Evolutionary conservation across 2,888 invertebrate species (phyloP).

Genomic region (Epirrita christyi): DNA sequence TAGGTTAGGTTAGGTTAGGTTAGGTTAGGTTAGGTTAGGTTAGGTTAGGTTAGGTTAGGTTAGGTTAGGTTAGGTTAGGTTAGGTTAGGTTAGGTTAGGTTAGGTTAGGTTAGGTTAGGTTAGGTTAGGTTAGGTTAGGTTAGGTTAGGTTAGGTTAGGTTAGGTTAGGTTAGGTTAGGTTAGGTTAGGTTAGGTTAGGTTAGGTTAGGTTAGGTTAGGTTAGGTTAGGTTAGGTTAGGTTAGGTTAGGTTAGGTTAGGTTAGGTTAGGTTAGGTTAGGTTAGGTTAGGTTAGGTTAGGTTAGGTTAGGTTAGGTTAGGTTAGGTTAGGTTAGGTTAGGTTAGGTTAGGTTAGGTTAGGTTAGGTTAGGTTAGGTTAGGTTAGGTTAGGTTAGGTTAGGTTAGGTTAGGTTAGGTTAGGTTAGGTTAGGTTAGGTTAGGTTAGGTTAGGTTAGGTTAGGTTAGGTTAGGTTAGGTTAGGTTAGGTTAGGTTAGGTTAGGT

Average conservation of each 20-base stretch:
- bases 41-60: constrained; percentile 37
- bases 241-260: constrained; percentile 12
- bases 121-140: too few species aligned
- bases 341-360: constrained; percentile 34
- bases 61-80: constrained; percentile 33
- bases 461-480: neutral
- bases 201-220: constrained; percentile 8
- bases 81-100: constrained; percentile 1
- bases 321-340: constrained; percentile 36
- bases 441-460: constrained; percentile 1
- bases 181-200: neutral
- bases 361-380: constrained; percentile 17
- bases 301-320: constrained; percentile 11
- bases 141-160: neutral
- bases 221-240: constrained; percentile 43
- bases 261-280: constrained; percentile 20
- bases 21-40: neutral
- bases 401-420: too few species aligned
- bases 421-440: neutral
- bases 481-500: neutral
- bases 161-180: neutral
- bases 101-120: too few species aligned
- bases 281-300: constrained; percentile 28
- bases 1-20: neutral
- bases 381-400: too few species aligned